These are phyloP conservation scores for Pogona vitticeps DNA, from an alignment of 2,113 vertebrate species.

Conservation along the genomic window DNA sequence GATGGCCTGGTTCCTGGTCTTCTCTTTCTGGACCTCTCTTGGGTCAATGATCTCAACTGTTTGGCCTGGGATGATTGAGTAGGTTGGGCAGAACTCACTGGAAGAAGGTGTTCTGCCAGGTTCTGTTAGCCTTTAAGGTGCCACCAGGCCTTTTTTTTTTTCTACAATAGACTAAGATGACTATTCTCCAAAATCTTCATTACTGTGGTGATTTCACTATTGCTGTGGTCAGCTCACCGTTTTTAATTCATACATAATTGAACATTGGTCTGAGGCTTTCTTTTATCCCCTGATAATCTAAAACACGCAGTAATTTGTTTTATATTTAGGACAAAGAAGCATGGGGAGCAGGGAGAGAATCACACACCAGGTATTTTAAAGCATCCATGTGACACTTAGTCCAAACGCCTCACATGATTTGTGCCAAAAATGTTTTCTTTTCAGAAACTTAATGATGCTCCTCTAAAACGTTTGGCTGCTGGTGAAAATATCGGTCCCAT, in stretches of 20 bases:
- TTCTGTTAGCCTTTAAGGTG: too few species aligned
- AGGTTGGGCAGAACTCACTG: too few species aligned
- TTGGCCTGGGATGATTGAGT: too few species aligned
- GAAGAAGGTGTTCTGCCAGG: too few species aligned
- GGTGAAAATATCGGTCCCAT: slow-evolving; percentile 14
- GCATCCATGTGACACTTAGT: slow-evolving; percentile 11
- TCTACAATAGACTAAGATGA: too few species aligned
- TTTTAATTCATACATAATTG: slow-evolving; percentile 18
- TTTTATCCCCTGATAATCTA: not conserved
- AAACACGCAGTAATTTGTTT: not conserved
- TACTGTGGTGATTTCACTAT: too few species aligned
- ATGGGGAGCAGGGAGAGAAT: not conserved
- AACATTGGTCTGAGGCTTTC: not conserved
- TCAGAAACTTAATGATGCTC: slow-evolving; percentile 38
- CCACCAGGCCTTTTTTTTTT: too few species aligned
- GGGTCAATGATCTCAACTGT: too few species aligned
- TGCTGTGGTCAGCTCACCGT: not conserved
- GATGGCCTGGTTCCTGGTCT: too few species aligned
- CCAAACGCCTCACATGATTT: not conserved
- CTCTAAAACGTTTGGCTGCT: slow-evolving; percentile 36
- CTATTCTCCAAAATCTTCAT: too few species aligned
- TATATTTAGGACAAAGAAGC: not conserved
- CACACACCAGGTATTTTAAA: not conserved
- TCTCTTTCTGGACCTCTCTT: too few species aligned
- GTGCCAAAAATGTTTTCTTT: not conserved